Percentiles rank a stretch among this genome's conserved stretches.
Conservation (phyloP, 2,113 vertebrate genomes). For the Plotosus lineatus region DNA sequence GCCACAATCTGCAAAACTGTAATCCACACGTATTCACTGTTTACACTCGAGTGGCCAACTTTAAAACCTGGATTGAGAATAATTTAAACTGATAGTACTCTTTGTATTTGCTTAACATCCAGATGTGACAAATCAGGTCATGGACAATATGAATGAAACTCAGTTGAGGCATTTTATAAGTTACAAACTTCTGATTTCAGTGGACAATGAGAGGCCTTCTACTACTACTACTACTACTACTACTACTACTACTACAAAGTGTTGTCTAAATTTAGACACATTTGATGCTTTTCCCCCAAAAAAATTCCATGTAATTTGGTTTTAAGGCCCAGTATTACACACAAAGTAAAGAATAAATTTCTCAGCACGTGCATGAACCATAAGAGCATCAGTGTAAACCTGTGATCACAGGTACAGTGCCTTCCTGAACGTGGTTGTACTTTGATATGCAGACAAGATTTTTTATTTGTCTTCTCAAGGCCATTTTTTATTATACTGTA, state of each 20-base stretch:
- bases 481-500: too few species aligned
- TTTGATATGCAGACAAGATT: neutral
- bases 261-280: neutral
- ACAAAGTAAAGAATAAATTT: too few species aligned
- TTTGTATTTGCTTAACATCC: neutral
- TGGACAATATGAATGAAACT: constrained; percentile 13
- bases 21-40: constrained; percentile 73
- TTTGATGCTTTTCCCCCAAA: too few species aligned
- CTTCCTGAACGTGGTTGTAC: neutral
- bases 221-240: neutral
- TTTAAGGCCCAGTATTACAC: neutral
- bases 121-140: neutral
- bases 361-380: neutral
- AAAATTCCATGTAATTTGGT: neutral
- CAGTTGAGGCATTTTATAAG: neutral
- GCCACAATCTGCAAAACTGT: constrained; percentile 77
- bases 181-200: neutral
- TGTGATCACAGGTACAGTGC: neutral
- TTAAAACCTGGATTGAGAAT: constrained; percentile 86
- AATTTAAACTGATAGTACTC: constrained; percentile 78
- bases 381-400: neutral
- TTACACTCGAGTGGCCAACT: constrained; percentile 78
- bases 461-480: neutral
- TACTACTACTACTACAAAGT: neutral
- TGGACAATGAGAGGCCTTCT: neutral